These are phyloP conservation scores for Tortricodes alternella DNA, from an alignment of 2,888 invertebrate genomes.

Conservation along the genomic window DNA sequence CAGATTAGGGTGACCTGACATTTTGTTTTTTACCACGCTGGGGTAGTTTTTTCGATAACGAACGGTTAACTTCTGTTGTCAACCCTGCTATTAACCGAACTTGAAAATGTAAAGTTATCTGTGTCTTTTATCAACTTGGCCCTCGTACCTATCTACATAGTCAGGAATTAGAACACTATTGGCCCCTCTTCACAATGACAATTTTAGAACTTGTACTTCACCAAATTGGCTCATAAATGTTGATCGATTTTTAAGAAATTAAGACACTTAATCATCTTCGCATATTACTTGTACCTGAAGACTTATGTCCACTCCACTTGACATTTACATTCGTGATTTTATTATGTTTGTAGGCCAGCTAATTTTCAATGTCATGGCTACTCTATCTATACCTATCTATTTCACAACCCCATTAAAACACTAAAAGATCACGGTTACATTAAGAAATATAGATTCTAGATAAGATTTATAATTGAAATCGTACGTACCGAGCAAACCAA, in stretches of 20 bases:
- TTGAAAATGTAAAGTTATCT: constrained; percentile 2
- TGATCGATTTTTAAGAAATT: no score
- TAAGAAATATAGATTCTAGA: constrained; percentile 27
- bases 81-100: background rate
- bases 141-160: no score
- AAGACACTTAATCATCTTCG: no score
- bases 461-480: constrained; percentile 28
- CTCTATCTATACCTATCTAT: constrained; percentile 13
- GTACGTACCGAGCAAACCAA: constrained; percentile 22
- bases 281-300: no score
- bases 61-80: constrained; percentile 38
- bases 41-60: constrained; percentile 42
- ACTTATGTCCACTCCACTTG: background rate
- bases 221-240: no score
- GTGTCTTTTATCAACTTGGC: constrained; percentile 33
- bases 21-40: constrained; percentile 38
- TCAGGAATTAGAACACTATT: no score
- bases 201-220: no score
- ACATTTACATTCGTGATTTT: background rate
- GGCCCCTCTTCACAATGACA: no score
- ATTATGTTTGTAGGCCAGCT: background rate
- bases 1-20: constrained; percentile 24
- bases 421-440: constrained; percentile 29
- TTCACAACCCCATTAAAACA: constrained; percentile 19
- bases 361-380: constrained; percentile 13